Base-by-base conservation (phyloP, 2,888 invertebrate species). In the Drosophila cognata region DNA sequence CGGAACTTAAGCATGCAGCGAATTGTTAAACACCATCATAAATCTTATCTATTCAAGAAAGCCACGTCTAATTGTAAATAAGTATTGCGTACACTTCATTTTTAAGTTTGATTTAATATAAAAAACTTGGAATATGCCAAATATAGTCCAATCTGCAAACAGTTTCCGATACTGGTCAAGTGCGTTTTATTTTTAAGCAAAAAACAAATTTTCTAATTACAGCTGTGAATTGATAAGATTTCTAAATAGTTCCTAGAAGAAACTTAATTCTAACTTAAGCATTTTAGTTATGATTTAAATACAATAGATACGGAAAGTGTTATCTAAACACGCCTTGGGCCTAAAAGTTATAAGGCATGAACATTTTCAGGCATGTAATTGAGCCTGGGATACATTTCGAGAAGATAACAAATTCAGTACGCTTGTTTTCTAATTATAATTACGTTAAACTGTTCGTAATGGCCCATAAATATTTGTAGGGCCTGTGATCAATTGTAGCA, bases 381-480 rank as follows among this genome's bases (percentile, higher is more conserved):
- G 5, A 35, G 38, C 21, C 18, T 10, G n/a, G 7, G 41, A 41
- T 41, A 28, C 7, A 21, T 31, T 29, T 28, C 5, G 8, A 41
- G 13, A n/a, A 36, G 71, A 60, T 55, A 56, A 46, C 36, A 16
- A 51, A 29, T 46, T 41, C 29, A 16, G 18, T 5, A 46, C 11
- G 4, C 28, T 46, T 38, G 18, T 41, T n/a, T 13, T 50, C 4
- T 5, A 25, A 46, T n/a, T 62, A 1, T 46, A 46, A 46, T 51
- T 31, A 18, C n/a, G 21, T 18, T 21, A 28, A 57, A n/a, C 46
- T 16, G 7, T 43, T 38, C 35, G 6, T 28, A 62, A 52, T 56
- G 28, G 16, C 41, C 35, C 31, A 58, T 58, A 46, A 67, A 61
- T 77, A 67, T 56, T 18, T 73, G 38, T 25, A 33, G 46, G 51